These are phyloP conservation scores for Meiosimyza decipiens DNA, from an alignment of 2,888 invertebrate genomes.

Conservation along the genomic window DNA sequence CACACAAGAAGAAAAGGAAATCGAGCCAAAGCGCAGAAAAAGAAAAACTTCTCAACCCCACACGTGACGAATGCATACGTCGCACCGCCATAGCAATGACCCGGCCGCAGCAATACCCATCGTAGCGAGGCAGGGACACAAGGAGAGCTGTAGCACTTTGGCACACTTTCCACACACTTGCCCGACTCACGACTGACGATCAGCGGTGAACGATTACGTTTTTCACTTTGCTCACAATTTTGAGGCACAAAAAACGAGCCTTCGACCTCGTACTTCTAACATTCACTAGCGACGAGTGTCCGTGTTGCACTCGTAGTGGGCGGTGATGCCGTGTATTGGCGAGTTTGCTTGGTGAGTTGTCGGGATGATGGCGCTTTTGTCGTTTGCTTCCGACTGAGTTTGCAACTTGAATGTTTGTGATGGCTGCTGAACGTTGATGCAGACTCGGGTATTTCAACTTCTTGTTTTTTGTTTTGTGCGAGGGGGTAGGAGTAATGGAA, in stretches of 20 bases:
- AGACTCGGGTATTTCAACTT: no score
- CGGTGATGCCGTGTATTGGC: neutral
- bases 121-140: neutral
- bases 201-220: slow-evolving; percentile 1
- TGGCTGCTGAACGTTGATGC: no score
- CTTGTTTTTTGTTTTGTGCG: no score
- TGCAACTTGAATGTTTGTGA: neutral
- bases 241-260: slow-evolving; percentile 28
- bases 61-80: slow-evolving; percentile 27
- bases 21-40: slow-evolving; percentile 37
- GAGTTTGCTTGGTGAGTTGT: neutral
- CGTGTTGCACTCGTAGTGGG: neutral
- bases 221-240: slow-evolving; percentile 24
- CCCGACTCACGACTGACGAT: slow-evolving; percentile 1
- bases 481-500: no score
- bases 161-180: slow-evolving; percentile 38
- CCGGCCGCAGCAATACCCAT: slow-evolving; percentile 20
- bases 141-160: slow-evolving; percentile 32
- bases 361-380: neutral
- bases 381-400: neutral
- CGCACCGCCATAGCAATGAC: slow-evolving; percentile 32
- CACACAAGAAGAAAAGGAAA: slow-evolving; percentile 39
- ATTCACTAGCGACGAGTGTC: neutral
- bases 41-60: slow-evolving; percentile 44
- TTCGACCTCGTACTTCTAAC: slow-evolving; percentile 14